Evolutionary conservation across 2,888 invertebrate genomes (phyloP).

Genomic region (Thera obeliscata): DNA sequence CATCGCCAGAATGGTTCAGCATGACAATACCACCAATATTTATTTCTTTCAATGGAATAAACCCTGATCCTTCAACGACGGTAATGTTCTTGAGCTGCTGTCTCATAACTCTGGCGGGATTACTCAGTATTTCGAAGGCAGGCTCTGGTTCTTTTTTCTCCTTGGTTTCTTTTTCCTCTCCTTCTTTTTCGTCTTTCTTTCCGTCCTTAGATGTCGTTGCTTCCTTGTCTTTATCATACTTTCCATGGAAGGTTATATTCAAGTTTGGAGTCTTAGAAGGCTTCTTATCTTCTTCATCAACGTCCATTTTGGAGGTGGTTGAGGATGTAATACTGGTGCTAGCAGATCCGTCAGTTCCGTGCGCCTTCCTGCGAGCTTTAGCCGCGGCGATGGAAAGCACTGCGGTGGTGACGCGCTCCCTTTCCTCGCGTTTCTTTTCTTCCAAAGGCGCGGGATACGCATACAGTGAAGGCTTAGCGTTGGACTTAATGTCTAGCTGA

Average conservation of each 20-base stretch:
- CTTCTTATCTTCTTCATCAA: slow-evolving; percentile 87
- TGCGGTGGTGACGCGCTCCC: slow-evolving; percentile 98
- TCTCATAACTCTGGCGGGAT: slow-evolving; percentile 97
- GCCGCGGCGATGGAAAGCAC: slow-evolving; percentile 97
- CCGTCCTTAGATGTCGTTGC: slow-evolving; percentile 76
- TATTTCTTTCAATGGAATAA: slow-evolving; percentile 94
- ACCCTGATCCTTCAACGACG: slow-evolving; percentile 92
- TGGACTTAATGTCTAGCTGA: slow-evolving; percentile 95
- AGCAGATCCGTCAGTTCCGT: slow-evolving; percentile 86
- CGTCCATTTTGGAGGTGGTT: slow-evolving; percentile 93
- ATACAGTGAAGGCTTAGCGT: slow-evolving; percentile 96
- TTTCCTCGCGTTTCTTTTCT: slow-evolving; percentile 99
- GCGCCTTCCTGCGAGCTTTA: slow-evolving; percentile 94
- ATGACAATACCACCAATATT: slow-evolving; percentile 98
- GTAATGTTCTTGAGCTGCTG: slow-evolving; percentile 93
- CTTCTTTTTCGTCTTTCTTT: slow-evolving; percentile 79
- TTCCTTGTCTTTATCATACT: slow-evolving; percentile 71
- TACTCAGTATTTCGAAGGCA: slow-evolving; percentile 94
- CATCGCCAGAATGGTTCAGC: slow-evolving; percentile 93
- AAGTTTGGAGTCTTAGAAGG: slow-evolving; percentile 78
- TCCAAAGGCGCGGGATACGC: slow-evolving; percentile 99
- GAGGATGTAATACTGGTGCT: slow-evolving; percentile 82
- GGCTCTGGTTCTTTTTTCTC: slow-evolving; percentile 95
- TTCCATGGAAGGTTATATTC: slow-evolving; percentile 79
- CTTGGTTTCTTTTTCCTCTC: slow-evolving; percentile 75